phyloP scores from a whole-genome alignment of 1,140 invertebrate genomes.

The Anadara kagoshimensis region DNA sequence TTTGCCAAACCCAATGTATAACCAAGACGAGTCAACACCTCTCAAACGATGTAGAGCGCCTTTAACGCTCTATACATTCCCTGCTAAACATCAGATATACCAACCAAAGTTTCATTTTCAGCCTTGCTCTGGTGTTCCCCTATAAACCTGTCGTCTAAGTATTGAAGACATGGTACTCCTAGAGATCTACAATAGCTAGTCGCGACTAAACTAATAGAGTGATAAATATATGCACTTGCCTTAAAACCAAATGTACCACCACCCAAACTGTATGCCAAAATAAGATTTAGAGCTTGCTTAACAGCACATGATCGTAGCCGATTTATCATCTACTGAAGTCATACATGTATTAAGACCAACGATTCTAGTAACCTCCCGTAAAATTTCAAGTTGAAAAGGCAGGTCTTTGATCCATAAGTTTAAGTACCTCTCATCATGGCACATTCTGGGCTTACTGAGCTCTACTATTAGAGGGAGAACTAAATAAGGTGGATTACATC shows the following conservation, averaged over 20 bases:
- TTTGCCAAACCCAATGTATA: constrained; percentile 20
- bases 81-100: background rate
- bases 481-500: constrained; percentile 16
- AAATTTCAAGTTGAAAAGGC: constrained; percentile 34
- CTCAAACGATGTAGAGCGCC: constrained; percentile 22
- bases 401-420: constrained; percentile 37
- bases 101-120: background rate
- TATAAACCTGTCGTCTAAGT: constrained; percentile 35
- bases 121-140: background rate
- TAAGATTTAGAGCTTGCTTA: constrained; percentile 4
- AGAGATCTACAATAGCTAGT: constrained; percentile 33
- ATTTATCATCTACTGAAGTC: constrained; percentile 36
- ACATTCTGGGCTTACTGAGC: constrained; percentile 26
- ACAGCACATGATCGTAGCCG: constrained; percentile 33
- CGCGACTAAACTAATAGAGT: constrained; percentile 28
- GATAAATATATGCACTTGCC: constrained; percentile 38
- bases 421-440: constrained; percentile 28
- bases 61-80: background rate
- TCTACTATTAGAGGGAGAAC: constrained; percentile 21
- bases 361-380: constrained; percentile 26
- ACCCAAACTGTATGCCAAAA: constrained; percentile 39
- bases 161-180: constrained; percentile 27
- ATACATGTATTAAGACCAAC: constrained; percentile 19
- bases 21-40: constrained; percentile 25
- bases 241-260: constrained; percentile 42